Base-by-base conservation (phyloP, 1,140 invertebrate species). In the Heliconius hewitsoni region DNA sequence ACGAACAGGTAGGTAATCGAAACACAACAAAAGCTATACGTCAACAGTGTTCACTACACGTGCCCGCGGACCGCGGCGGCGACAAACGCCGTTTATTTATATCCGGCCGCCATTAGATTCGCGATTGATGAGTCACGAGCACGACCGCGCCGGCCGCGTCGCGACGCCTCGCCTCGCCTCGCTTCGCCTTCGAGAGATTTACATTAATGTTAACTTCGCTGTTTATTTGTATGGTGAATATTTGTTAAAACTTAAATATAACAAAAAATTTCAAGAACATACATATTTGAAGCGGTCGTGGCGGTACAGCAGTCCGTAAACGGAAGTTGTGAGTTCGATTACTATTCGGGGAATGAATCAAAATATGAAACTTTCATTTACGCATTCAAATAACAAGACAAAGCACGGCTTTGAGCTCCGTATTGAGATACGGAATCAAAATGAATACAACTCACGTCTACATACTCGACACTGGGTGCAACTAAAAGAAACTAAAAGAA, bases 21-120 rank as follows among this genome's bases (percentile, higher is more conserved):
- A 42, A 46, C 74, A 39, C 42, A 23, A 66, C 37, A 55, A 70
- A 42, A 70, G 23, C 46, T 50, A 3, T n/a, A 50, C 74, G 60
- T 76, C 57, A 70, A 76, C 30, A 70, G 2, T 76, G 30, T 30
- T 46, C 70, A 39, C 13, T 70, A 50, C 74, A 76, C 74, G 74
- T 57, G 74, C 27, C 23, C 27, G 5, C n/a, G 57, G 74, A 9
- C 8, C 27, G 5, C n/a, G 57, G 57, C 39, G 60, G 66, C 66
- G 74, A 76, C 74, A 76, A 76, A 76, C 66, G 74, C 30, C 74
- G 74, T 46, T 76, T 34, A 76, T 76, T 70, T 71, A 70, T 76
- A 46, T 60, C 60, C 60, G 60, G 8, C n/a, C 57, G 74, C 42
- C 74, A 76, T 76, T 76, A 76, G 39, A 76, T 37, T 76, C 60